Conservation (phyloP, 2,113 vertebrate species). For the Spea multiplicata region DNA sequence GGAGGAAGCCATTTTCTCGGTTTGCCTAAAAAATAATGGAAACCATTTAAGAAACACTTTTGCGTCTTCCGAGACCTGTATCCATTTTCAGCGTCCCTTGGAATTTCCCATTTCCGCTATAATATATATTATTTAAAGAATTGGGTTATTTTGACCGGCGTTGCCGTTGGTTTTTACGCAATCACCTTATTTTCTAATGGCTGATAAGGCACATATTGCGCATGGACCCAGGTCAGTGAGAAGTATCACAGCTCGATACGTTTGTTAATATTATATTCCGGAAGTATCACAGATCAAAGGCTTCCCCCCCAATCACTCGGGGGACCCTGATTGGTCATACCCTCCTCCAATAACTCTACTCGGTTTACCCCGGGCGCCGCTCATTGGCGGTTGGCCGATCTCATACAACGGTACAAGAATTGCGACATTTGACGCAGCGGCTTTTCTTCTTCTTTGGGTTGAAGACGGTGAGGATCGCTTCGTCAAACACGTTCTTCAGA, state of each 20-base stretch:
- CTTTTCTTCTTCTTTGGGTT: constrained; percentile 81
- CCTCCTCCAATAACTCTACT: constrained; percentile 34
- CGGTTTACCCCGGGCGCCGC: too few relatives aligned
- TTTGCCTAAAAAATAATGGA: too few relatives aligned
- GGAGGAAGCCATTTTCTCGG: too few relatives aligned
- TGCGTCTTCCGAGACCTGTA: too few relatives aligned
- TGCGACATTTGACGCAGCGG: constrained; percentile 61
- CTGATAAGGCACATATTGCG: constrained; percentile 31
- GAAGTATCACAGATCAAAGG: constrained; percentile 52
- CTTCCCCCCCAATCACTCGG: constrained; percentile 3
- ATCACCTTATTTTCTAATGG: background rate
- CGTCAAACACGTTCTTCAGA: constrained; percentile 84
- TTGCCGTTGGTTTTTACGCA: too few relatives aligned
- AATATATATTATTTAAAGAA: too few relatives aligned
- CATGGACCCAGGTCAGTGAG: constrained; percentile 25
- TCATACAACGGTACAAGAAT: constrained; percentile 77
- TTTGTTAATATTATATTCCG: constrained; percentile 45
- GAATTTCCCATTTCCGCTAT: too few relatives aligned
- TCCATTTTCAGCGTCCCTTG: too few relatives aligned
- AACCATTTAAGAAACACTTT: too few relatives aligned
- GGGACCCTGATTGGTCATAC: constrained; percentile 52
- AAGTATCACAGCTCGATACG: too few relatives aligned
- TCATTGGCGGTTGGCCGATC: background rate
- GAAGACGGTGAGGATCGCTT: constrained; percentile 86
- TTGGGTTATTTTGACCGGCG: too few relatives aligned